Conservation (phyloP, 2,113 vertebrate genomes). For the Octodon degus region DNA sequence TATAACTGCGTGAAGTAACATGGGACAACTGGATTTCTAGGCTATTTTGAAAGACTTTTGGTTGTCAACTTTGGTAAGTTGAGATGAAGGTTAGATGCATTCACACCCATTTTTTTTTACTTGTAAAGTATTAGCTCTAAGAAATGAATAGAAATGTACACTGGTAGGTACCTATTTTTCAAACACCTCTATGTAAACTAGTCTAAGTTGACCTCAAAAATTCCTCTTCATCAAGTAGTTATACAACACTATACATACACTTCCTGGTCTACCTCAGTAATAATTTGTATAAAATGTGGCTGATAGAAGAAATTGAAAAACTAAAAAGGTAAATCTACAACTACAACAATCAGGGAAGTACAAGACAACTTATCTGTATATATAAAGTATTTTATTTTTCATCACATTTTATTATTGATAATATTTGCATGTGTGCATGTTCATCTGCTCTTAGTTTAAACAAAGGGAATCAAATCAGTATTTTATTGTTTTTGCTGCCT, state of each 20-base stretch:
- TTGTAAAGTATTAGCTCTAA: neutral
- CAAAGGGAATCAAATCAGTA: neutral
- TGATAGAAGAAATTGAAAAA: neutral
- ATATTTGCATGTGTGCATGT: neutral
- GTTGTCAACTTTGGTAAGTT: constrained; percentile 28
- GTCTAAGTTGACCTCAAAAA: neutral
- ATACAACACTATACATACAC: neutral
- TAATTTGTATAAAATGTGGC: constrained; percentile 12
- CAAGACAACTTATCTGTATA: neutral
- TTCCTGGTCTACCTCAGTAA: neutral
- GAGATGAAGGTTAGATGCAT: neutral
- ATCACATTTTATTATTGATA: neutral
- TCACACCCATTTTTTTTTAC: neutral
- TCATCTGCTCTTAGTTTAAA: constrained; percentile 24
- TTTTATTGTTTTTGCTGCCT: neutral
- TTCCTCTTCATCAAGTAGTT: neutral
- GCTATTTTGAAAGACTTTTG: constrained; percentile 20
- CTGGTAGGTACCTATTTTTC: neutral
- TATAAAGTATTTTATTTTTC: neutral
- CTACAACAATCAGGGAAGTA: neutral
- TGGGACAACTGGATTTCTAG: neutral
- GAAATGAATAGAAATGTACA: neutral
- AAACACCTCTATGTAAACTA: neutral
- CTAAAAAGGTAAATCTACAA: neutral
- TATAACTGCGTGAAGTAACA: neutral